phyloP scores from a whole-genome alignment of 1,140 invertebrate genomes.

The Drosophila truncata region DNA sequence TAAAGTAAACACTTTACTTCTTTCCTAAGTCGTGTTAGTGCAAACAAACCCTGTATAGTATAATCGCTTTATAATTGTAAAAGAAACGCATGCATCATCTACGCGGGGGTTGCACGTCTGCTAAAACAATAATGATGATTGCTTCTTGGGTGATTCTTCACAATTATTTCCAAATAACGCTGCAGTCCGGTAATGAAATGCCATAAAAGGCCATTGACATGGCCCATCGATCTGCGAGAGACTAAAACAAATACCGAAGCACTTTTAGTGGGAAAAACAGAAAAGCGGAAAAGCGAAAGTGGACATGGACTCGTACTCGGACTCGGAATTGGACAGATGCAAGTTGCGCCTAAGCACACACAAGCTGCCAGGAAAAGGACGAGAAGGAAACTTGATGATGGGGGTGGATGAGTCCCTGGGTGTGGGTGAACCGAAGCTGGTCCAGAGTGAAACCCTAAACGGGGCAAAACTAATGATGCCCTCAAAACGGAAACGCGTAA shows the following conservation, averaged over 20 bases:
- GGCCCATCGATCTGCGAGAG: slow-evolving; percentile 66
- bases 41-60: slow-evolving; percentile 37
- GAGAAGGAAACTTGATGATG: slow-evolving; percentile 29
- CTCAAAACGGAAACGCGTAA: slow-evolving; percentile 75
- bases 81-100: slow-evolving; percentile 50
- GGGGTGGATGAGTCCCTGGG: slow-evolving; percentile 20
- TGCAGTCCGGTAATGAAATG: slow-evolving; percentile 72
- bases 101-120: slow-evolving; percentile 53
- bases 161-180: slow-evolving; percentile 53
- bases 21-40: slow-evolving; percentile 33
- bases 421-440: slow-evolving; percentile 44
- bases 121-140: slow-evolving; percentile 59
- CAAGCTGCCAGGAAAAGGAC: neutral
- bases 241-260: slow-evolving; percentile 58
- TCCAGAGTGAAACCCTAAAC: slow-evolving; percentile 61
- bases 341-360: slow-evolving; percentile 41
- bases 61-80: slow-evolving; percentile 77
- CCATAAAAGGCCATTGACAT: slow-evolving; percentile 80
- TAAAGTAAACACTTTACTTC: neutral
- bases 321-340: slow-evolving; percentile 37
- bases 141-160: slow-evolving; percentile 49
- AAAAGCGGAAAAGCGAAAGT: slow-evolving; percentile 19
- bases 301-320: neutral
- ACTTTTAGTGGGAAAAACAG: slow-evolving; percentile 27
- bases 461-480: slow-evolving; percentile 70